Evolutionary conservation across 1,140 invertebrate genomes (phyloP).

Genomic region (Hypothenemus hampei): DNA sequence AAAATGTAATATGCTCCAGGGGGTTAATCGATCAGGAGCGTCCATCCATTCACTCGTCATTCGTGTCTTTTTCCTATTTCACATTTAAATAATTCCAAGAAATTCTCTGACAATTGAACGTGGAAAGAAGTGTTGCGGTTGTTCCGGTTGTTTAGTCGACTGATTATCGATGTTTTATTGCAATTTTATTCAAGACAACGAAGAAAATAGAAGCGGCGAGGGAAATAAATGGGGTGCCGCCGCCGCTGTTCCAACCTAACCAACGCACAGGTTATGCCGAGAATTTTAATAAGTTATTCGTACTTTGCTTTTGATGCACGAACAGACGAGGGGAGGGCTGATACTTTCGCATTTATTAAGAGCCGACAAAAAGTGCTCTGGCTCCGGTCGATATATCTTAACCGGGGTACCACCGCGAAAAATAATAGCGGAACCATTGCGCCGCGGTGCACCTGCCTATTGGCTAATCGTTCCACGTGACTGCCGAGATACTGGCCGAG

Average conservation of each 20-base stretch:
- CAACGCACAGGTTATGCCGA: slow-evolving; percentile 1
- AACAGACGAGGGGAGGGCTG: neutral
- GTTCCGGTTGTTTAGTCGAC: too few relatives aligned
- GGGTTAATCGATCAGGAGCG: neutral
- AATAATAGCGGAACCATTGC: too few relatives aligned
- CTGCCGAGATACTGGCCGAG: neutral
- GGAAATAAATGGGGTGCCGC: neutral
- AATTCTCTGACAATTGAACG: too few relatives aligned
- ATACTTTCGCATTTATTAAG: slow-evolving; percentile 10
- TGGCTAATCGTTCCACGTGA: slow-evolving; percentile 22
- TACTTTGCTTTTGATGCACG: slow-evolving; percentile 9
- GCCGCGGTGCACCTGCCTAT: slow-evolving; percentile 16
- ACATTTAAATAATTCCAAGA: too few relatives aligned
- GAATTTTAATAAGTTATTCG: slow-evolving; percentile 26
- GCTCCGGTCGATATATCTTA: neutral
- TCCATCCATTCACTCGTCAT: neutral
- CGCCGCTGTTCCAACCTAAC: neutral
- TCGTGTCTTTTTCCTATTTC: too few relatives aligned
- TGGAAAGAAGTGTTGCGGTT: too few relatives aligned
- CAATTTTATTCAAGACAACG: too few relatives aligned
- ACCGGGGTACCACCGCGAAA: too few relatives aligned
- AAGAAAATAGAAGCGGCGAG: too few relatives aligned
- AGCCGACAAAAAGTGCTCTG: slow-evolving; percentile 7
- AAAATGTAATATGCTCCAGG: neutral
- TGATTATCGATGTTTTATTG: too few relatives aligned